Base-by-base conservation (phyloP, 2,888 invertebrate species). In the Cephus pygmeus region DNA sequence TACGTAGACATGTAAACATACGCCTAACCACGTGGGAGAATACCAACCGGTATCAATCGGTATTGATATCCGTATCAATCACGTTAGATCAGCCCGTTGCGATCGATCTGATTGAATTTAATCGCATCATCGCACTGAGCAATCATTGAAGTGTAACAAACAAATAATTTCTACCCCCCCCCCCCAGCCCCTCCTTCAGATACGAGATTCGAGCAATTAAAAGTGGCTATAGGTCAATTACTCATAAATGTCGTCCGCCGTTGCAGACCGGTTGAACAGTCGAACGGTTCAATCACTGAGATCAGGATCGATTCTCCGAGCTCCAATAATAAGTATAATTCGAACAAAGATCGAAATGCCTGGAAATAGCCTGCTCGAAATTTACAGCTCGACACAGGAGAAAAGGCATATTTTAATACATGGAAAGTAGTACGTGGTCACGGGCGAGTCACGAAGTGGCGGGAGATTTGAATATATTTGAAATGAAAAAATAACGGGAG, bases 31-130 rank as follows among this genome's bases (percentile, higher is more conserved):
- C 9, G 23, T 56, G 23, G 2, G 23, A 23, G 56, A 56, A 56
- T 9, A 6, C 2, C 0, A 56, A 56, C 56, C 9, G 56, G 56
- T 56, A 56, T 56, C 23, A 56, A 56, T 56, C 56, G 56, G 56
- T 56, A 56, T 56, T 6, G 9, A 56, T 56, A 56, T 23, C 56
- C 15, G 12, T 31, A 15, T 30, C 71, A 33, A 77, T 81, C 74
- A 73, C 77, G 76, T 76, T 80, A 79, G 79, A 82, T 82, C 80
- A 81, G 80, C 76, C 76, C 77, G 80, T 79, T 77, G 78, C 81
- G 75, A 79, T 76, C 75, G 77, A 80, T 81, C 79, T 77, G 76
- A 80, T 82, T 82, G 81, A 81, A 81, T 80, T 80, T 79, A 82
- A 81, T 77, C 79, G 81, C 79, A 82, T 81, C 81, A 82, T 81